Evolutionary conservation across 2,113 vertebrate species (phyloP).

Genomic region (Tylochromis polylepis): DNA sequence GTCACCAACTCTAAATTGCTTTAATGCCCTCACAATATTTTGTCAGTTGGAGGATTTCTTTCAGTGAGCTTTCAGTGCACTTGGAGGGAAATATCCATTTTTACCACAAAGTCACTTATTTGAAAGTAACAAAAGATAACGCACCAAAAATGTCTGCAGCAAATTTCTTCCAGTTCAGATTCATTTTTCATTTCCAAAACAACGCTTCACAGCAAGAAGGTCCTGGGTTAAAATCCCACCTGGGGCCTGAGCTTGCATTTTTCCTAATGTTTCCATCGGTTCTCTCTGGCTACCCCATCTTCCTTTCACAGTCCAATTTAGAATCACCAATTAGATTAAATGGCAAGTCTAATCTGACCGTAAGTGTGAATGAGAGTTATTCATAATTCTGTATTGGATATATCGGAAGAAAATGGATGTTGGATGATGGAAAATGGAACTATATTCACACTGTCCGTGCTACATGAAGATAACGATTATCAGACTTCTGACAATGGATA

Average conservation of each 20-base stretch:
- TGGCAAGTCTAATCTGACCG: background rate
- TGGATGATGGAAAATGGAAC: background rate
- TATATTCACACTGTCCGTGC: background rate
- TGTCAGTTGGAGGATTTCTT: background rate
- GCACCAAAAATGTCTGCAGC: background rate
- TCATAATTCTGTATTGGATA: background rate
- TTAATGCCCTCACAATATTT: background rate
- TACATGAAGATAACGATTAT: background rate
- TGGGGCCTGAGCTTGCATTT: background rate
- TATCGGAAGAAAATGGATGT: background rate
- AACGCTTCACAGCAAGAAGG: background rate
- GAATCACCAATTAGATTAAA: background rate
- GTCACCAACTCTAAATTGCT: background rate
- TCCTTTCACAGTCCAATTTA: background rate
- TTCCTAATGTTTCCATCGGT: background rate
- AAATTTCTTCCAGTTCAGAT: background rate
- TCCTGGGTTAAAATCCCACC: background rate
- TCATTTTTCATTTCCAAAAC: background rate
- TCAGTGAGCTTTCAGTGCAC: background rate
- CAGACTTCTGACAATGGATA: background rate
- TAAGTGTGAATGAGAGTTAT: background rate
- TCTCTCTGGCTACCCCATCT: background rate
- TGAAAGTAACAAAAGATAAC: background rate
- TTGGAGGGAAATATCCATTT: background rate
- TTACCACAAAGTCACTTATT: background rate